Evolutionary conservation across 2,113 vertebrate species (phyloP), one percentile per base, ranked within the genome.

Genomic region (Gambusia holbrooki): DNA sequence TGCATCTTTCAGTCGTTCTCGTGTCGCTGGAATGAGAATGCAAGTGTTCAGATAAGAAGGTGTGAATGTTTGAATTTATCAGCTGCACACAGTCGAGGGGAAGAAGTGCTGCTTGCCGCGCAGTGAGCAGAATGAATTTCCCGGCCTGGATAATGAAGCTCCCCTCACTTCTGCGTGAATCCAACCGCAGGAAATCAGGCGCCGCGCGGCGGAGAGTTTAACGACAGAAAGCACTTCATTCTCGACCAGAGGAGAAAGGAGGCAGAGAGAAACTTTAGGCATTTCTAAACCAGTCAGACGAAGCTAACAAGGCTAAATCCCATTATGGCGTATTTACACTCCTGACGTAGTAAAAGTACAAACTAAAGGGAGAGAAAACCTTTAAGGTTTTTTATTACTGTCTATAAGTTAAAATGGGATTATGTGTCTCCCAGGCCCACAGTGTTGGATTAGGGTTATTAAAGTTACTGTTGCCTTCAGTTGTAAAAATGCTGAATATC

Each of bases 121-220:
- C 69, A 70, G 42, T 30, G 69, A 51, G 77, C 13, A 84, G 79
- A 82, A 80, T 71, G 40, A 63, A 82, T 69, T 87, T 80, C 33
- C 8, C 48, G 35, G 40, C 60, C 64, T 67, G 35, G 28, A 58
- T 79, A 80, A 81, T 71, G 58, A 74, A 63, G 37, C 81, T 64
- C 65, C 28, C 14, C 11, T 25, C 40, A 81, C 37, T 78, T 77
- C 64, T 28, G 27, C 73, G 65, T 72, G 63, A 86, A 73, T 78
- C 80, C 19, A 66, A 58, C 40, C 3, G 67, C 66, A 51, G 54
- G 40, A 66, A 79, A 76, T 71, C 76, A 70, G 30, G 66, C 71
- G 28, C 71, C 30, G 71, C 30, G 62, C 66, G 48, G 74, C 42
- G 48, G 74, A 35, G 14, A 3, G 61, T 61, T 78, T 42, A 58